Base-by-base conservation (phyloP, 2,113 vertebrate species). In the Perca fluviatilis region DNA sequence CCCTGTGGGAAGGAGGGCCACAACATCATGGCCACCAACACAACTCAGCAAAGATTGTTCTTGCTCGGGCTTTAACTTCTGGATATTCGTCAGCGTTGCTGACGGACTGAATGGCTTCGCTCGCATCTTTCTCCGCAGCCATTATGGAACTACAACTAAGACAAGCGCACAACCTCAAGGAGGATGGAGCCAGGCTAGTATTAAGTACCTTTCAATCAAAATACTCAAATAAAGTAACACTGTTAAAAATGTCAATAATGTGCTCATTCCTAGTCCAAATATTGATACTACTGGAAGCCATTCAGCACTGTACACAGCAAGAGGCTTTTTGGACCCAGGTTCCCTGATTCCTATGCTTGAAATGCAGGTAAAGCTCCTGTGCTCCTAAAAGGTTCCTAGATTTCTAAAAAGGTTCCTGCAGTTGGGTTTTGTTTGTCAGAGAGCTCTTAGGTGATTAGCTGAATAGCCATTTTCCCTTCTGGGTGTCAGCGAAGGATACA, bases 401-500 rank as follows among this genome's bases (percentile, higher is more conserved):
- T 56, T 3, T 23, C 27, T 57, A 21, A 40, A 77, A 67, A 61
- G 21, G 1, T n/a, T 77, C 43, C 62, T 65, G 54, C 33, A 50
- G 27, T 49, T 27, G 11, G 21, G 21, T 8, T 30, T 67, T 62
- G 25, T 33, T 53, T 66, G 36, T 36, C 60, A 43, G 11, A 18
- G 14, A n/a, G 46, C 23, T 76, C 61, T 65, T 54, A 10, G 5
- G 16, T 53, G 53, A 74, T 56, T 7, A 43, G 10, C 62, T n/a
- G 12, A 58, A 18, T 4, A 21, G 53, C 46, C 46, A 1, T 58
- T 64, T 70, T 67, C 27, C 57, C 13, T 58, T 53, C 65, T 67
- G 67, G 23, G 15, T 78, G 54, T n/a, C 80, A 64, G 60, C 6
- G 12, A 58, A 70, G 53, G 49, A 86, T 53, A 50, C 58, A 15